A percentile compares a stretch with the other conserved stretches of the same genome.
phyloP scores from a whole-genome alignment of 2,888 invertebrate genomes.

The Lasioglossum morio region DNA sequence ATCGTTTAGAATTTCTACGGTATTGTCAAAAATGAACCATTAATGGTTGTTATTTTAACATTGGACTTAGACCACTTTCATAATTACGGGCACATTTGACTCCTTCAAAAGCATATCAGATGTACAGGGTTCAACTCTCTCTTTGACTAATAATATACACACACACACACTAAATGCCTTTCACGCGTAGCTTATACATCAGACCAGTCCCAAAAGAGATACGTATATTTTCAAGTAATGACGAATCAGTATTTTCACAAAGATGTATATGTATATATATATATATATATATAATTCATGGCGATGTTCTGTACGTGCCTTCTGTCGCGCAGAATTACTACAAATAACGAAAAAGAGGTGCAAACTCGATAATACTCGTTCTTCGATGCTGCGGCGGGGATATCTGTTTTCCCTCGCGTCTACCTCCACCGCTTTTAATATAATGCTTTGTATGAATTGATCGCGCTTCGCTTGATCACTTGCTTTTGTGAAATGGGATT shows the following conservation, averaged over 20 bases:
- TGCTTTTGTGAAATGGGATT: constrained; percentile 14
- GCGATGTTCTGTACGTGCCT: constrained; percentile 60
- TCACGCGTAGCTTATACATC: constrained; percentile 30
- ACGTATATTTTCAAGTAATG: constrained; percentile 44
- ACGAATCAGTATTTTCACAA: constrained; percentile 32
- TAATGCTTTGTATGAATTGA: constrained; percentile 52
- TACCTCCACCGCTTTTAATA: constrained; percentile 57
- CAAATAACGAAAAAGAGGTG: constrained; percentile 6
- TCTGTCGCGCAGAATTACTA: constrained; percentile 47
- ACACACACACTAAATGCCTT: constrained; percentile 27
- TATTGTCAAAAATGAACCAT: no score
- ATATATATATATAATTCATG: constrained; percentile 17
- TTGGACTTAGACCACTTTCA: no score
- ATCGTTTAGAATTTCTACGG: no score
- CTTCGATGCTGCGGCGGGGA: constrained; percentile 30
- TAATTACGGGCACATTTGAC: neutral
- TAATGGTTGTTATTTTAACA: no score
- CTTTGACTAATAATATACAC: constrained; percentile 17
- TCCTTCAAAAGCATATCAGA: constrained; percentile 64
- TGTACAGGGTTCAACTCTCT: constrained; percentile 62
- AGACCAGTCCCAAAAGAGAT: constrained; percentile 16
- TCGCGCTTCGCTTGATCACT: constrained; percentile 33
- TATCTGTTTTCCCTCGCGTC: constrained; percentile 23
- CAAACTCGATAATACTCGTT: constrained; percentile 54
- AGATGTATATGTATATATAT: constrained; percentile 1